These are phyloP conservation scores for Diogma glabrata DNA, from an alignment of 2,888 invertebrate species.

Conservation along the genomic window DNA sequence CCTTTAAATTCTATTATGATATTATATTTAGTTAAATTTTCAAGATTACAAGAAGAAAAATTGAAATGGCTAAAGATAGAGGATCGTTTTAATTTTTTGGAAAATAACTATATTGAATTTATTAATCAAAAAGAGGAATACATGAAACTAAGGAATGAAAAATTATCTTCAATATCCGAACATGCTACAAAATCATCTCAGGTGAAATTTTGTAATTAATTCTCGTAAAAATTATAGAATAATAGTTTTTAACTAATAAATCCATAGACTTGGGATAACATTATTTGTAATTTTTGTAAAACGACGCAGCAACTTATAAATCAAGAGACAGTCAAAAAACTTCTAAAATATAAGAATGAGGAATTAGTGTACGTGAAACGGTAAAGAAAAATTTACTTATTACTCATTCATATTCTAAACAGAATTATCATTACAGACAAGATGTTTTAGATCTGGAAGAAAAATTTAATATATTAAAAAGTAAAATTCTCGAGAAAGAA, in stretches of 20 bases:
- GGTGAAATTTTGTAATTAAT: too few species aligned
- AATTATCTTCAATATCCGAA: not conserved
- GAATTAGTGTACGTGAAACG: not conserved
- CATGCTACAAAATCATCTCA: not conserved
- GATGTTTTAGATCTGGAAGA: too few species aligned
- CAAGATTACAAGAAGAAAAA: not conserved
- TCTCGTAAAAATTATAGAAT: too few species aligned
- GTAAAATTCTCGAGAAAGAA: too few species aligned
- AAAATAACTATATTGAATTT: constrained; percentile 5
- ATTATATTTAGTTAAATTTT: not conserved
- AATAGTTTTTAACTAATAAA: too few species aligned
- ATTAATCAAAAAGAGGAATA: not conserved
- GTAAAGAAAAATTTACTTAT: too few species aligned
- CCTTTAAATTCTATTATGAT: too few species aligned
- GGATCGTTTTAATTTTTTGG: constrained; percentile 1
- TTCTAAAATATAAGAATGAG: not conserved
- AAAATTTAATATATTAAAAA: too few species aligned
- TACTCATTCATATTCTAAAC: too few species aligned
- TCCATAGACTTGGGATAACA: constrained; percentile 1
- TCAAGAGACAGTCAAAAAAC: constrained; percentile 1
- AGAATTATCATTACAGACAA: too few species aligned
- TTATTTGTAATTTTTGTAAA: constrained; percentile 2
- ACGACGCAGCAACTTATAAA: not conserved
- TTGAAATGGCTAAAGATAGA: constrained; percentile 1
- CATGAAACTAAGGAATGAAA: not conserved